Base-by-base conservation (phyloP, 2,888 invertebrate genomes). In the Notodromas monacha region DNA sequence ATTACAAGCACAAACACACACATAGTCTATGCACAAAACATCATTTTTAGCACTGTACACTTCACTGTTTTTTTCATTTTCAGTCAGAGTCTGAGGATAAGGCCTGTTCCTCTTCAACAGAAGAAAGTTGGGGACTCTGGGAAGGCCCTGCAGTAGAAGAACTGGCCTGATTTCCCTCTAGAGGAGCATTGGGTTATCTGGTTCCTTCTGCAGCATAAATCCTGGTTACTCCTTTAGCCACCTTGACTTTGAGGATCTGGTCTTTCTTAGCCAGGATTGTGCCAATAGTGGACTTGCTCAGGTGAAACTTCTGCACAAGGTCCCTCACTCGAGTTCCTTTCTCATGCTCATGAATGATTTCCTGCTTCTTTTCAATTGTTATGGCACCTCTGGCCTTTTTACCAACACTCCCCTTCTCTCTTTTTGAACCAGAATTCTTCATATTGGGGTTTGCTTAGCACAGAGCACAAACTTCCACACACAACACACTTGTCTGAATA, bases 121-220 rank as follows among this genome's bases (percentile, higher is more conserved):
- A n/a, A n/a, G n/a, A n/a, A n/a, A n/a, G n/a, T n/a, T n/a, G n/a
- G n/a, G n/a, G n/a, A n/a, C n/a, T n/a, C n/a, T n/a, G n/a, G n/a
- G n/a, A n/a, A n/a, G n/a, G n/a, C n/a, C n/a, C n/a, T n/a, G n/a
- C n/a, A n/a, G n/a, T n/a, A n/a, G n/a, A n/a, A n/a, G n/a, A n/a
- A n/a, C n/a, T n/a, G n/a, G n/a, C n/a, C n/a, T n/a, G 30, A 4
- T 16, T 30, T 10, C 26, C 30, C 26, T 26, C 16, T 26, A 26
- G 26, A 3, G 15, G 26, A 11, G 16, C n/a, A n/a, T 8, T 6
- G 6, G 21, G 12, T 12, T 6, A 12, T 12, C 27, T 6, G 8
- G 12, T 6, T 13, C 6, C 10, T 8, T 27, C 10, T n/a, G n/a
- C n/a, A 6, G 6, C 12, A 12, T 6, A n/a, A n/a, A 27, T 12